A percentile compares a stretch with the other conserved stretches of the same genome.
These are phyloP conservation scores for Sphaerophoria rueppellii DNA, from an alignment of 2,888 invertebrate species.

Conservation along the genomic window DNA sequence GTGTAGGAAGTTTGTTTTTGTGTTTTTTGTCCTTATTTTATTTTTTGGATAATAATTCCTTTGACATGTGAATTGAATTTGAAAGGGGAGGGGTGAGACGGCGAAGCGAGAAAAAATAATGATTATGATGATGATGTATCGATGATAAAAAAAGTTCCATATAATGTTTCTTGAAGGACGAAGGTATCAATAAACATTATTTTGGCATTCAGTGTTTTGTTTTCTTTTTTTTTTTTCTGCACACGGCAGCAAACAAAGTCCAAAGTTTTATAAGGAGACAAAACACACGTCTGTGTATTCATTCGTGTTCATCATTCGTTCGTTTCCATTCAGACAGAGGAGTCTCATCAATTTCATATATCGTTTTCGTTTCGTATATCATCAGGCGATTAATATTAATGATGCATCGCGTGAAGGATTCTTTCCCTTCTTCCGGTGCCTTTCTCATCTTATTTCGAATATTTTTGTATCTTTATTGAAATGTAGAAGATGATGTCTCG, in stretches of 20 bases:
- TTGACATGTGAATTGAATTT: constrained; percentile 48
- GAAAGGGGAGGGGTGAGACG: constrained; percentile 14
- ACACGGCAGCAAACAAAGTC: not conserved
- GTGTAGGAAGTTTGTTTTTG: constrained; percentile 21
- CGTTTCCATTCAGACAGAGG: constrained; percentile 18
- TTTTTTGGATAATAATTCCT: constrained; percentile 44
- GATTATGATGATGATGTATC: constrained; percentile 54
- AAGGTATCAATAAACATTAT: not conserved
- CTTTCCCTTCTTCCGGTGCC: not conserved
- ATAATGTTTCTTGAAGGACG: constrained; percentile 22
- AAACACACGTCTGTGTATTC: not conserved
- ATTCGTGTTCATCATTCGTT: not conserved
- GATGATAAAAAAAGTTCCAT: constrained; percentile 41
- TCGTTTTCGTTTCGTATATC: constrained; percentile 38
- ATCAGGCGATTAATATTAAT: constrained; percentile 69
- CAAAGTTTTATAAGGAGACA: constrained; percentile 7
- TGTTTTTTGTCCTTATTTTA: constrained; percentile 24
- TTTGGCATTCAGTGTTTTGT: constrained; percentile 5
- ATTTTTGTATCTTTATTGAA: not conserved
- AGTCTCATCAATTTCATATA: constrained; percentile 33
- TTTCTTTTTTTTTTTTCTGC: not conserved
- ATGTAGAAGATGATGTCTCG: not conserved
- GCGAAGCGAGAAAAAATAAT: constrained; percentile 5
- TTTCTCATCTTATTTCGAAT: not conserved
- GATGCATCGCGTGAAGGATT: constrained; percentile 58